phyloP scores from a whole-genome alignment of 2,888 invertebrate species.

The Scotopteryx bipunctaria region DNA sequence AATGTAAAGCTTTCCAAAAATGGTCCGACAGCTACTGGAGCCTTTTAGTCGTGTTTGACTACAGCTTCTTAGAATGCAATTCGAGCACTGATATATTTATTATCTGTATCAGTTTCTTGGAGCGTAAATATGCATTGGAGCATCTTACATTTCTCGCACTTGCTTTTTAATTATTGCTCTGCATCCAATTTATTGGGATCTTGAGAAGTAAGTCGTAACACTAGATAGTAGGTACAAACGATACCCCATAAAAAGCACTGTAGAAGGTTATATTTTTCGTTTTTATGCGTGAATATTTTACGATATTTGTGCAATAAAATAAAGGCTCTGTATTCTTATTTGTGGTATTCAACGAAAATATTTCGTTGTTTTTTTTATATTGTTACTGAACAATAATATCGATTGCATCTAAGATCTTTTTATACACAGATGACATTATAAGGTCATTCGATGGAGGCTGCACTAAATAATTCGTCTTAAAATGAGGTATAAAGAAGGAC shows the following conservation, averaged over 20 bases:
- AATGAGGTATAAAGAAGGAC: no score
- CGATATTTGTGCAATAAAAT: neutral
- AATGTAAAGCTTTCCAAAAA: no score
- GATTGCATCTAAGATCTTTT: no score
- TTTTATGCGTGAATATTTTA: neutral
- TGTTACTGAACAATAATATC: no score
- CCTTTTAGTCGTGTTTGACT: slow-evolving; percentile 11
- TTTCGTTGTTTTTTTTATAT: no score
- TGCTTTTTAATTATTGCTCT: slow-evolving; percentile 57
- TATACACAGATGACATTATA: no score
- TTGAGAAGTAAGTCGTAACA: slow-evolving; percentile 37
- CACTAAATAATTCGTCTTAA: no score
- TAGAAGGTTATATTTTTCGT: slow-evolving; percentile 20
- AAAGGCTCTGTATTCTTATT: no score
- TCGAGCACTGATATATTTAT: slow-evolving; percentile 74
- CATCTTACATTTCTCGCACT: slow-evolving; percentile 55
- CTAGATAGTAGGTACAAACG: slow-evolving; percentile 35
- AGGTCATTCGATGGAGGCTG: no score
- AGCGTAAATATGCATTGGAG: slow-evolving; percentile 56
- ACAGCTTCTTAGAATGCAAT: slow-evolving; percentile 73
- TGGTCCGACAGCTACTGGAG: neutral
- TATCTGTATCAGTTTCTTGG: slow-evolving; percentile 72
- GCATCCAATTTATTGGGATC: slow-evolving; percentile 41
- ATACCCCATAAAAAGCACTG: slow-evolving; percentile 33
- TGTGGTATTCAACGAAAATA: no score